These are phyloP conservation scores for Microcebus ravelobensis DNA, from an alignment of 2,113 vertebrate species.

Conservation along the genomic window DNA sequence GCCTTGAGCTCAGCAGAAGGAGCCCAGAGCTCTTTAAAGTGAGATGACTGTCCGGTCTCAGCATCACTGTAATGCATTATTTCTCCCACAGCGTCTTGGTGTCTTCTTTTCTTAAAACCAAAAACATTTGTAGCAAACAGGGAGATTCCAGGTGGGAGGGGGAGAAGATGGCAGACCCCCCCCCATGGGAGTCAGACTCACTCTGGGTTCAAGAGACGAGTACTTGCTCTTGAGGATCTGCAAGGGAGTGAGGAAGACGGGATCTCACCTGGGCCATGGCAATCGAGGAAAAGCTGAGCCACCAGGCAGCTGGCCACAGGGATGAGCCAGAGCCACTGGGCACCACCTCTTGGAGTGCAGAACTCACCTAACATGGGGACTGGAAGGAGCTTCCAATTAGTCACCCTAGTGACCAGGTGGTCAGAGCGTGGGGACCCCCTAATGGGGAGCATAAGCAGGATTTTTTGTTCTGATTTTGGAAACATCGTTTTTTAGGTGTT, in stretches of 20 bases:
- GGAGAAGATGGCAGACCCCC: neutral
- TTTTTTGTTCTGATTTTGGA: neutral
- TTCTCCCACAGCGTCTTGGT: neutral
- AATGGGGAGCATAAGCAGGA: neutral
- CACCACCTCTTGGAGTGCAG: fast-evolving
- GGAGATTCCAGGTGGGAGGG: too few species aligned
- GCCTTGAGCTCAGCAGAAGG: neutral
- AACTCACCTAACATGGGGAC: neutral
- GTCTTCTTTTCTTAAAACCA: neutral
- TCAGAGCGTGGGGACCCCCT: fast-evolving
- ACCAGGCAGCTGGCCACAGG: neutral
- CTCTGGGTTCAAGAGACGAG: neutral
- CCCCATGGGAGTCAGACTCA: neutral
- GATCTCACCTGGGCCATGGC: neutral
- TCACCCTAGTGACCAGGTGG: too few species aligned
- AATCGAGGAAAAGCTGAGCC: neutral
- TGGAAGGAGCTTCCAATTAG: neutral
- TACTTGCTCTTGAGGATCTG: neutral
- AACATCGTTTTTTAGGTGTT: too few species aligned
- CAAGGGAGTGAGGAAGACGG: neutral
- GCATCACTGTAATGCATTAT: neutral
- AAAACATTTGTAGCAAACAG: neutral
- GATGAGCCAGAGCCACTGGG: neutral
- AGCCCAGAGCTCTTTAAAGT: neutral
- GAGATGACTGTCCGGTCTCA: neutral